Evolutionary conservation across 2,797 vertebrate species (phyloP).

Genomic region (Rhynchotus rufescens): DNA sequence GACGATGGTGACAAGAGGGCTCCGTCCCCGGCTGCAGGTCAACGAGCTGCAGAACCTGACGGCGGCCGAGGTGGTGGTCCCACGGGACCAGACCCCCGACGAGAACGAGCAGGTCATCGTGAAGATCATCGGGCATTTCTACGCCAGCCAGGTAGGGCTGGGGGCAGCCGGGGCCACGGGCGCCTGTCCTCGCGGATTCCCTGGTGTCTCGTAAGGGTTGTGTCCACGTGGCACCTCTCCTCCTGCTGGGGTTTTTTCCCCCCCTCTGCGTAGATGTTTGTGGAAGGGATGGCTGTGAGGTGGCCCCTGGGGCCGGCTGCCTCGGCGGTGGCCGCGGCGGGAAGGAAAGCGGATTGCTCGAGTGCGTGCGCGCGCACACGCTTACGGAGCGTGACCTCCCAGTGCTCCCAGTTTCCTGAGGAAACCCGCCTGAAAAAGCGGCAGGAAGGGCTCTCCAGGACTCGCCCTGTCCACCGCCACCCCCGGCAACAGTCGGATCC

Average conservation of each 20-base stretch:
- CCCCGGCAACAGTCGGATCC: background rate
- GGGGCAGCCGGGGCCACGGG: too few species aligned
- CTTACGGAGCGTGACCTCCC: background rate
- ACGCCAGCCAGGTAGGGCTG: constrained; percentile 91
- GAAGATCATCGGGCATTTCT: constrained; percentile 98
- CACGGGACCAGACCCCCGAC: constrained; percentile 93
- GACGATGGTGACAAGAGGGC: background rate
- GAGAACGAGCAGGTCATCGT: constrained; percentile 96
- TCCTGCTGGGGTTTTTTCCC: background rate
- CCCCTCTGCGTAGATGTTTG: background rate
- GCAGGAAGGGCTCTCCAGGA: background rate
- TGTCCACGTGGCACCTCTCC: accelerated
- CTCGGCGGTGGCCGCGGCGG: too few species aligned
- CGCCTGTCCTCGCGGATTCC: accelerated
- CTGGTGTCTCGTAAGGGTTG: background rate
- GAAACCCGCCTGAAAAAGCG: accelerated
- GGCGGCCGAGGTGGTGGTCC: constrained; percentile 94
- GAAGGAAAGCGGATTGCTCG: background rate
- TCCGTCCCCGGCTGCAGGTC: constrained; percentile 77
- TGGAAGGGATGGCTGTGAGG: background rate
- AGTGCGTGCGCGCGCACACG: accelerated
- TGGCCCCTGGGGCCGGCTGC: background rate
- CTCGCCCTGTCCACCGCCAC: background rate
- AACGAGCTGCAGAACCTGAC: constrained; percentile 96
- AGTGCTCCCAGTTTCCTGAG: background rate